These are phyloP conservation scores for Limulus polyphemus DNA, from an alignment of 2,888 invertebrate species.

Conservation along the genomic window DNA sequence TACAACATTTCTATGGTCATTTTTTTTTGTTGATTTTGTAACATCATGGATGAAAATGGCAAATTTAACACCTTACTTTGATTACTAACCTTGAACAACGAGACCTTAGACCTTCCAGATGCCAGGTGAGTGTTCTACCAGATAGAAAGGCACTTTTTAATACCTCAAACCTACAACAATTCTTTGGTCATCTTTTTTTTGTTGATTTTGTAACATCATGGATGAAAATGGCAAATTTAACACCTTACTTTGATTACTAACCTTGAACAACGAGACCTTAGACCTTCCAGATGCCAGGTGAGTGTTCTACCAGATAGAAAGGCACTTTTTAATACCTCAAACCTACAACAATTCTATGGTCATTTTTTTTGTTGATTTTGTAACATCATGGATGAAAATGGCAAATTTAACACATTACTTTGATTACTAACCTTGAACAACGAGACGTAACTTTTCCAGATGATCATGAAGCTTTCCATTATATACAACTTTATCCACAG, in stretches of 20 bases:
- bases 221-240: slow-evolving; percentile 4
- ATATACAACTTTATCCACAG: slow-evolving; percentile 44
- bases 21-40: too few species aligned
- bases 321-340: too few species aligned
- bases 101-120: too few species aligned
- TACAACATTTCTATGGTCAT: too few species aligned
- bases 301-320: too few species aligned
- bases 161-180: too few species aligned
- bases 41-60: background rate
- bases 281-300: too few species aligned
- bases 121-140: too few species aligned
- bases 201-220: background rate
- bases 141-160: too few species aligned
- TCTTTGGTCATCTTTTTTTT: too few species aligned
- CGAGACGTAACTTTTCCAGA: slow-evolving; percentile 36
- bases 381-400: background rate
- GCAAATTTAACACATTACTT: background rate
- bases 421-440: slow-evolving; percentile 26
- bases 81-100: slow-evolving; percentile 29
- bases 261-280: slow-evolving; percentile 31
- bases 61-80: background rate
- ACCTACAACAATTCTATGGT: too few species aligned
- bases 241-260: background rate
- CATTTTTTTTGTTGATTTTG: background rate
- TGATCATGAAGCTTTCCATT: slow-evolving; percentile 43